Base-by-base conservation (phyloP, 2,888 invertebrate species). In the Watsonalla binaria region DNA sequence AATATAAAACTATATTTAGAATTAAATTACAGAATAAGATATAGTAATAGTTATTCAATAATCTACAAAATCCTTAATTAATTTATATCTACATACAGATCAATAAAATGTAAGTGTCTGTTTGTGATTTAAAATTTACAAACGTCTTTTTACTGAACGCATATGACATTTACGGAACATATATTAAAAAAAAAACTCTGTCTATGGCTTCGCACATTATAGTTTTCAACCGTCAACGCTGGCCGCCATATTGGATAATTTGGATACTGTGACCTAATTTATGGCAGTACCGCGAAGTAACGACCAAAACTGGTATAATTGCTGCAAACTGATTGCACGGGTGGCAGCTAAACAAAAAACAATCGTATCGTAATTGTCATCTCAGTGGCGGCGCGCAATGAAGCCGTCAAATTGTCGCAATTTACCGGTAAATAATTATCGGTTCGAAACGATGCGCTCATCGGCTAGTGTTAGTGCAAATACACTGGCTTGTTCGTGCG, bases 391-490 rank as follows among this genome's bases (percentile, higher is more conserved):
- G 45, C 35, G 49, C 24, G 53, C 47, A 54, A 68, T 66, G 61
- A 63, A 62, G 62, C 54, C 63, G 61, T 70, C 72, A 73, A 75
- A 79, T 77, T 74, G 77, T 74, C 70, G 71, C 81, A 80, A 82
- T 81, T 82, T 78, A 78, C 75, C 66, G 62, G 73, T 78, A 81
- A 82, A 83, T 84, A 82, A 83, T 82, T 80, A 83, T 75, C 75
- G 70, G 56, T 65, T 70, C 78, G 78, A 76, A 80, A 78, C 62
- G 65, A 62, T 63, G 69, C 73, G 74, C 72, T 78, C 80, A 80
- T 76, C 76, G 76, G 65, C 64, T 69, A 74, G 24, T 24, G 24
- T 67, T 72, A 70, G 60, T 62, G 68, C 70, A 68, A 8, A 42
- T 42, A 8, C 42, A 11, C 42, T 11, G 11, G 42, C 11, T 42